Evolutionary conservation across 2,113 vertebrate genomes (phyloP).

Genomic region (Calypte anna): DNA sequence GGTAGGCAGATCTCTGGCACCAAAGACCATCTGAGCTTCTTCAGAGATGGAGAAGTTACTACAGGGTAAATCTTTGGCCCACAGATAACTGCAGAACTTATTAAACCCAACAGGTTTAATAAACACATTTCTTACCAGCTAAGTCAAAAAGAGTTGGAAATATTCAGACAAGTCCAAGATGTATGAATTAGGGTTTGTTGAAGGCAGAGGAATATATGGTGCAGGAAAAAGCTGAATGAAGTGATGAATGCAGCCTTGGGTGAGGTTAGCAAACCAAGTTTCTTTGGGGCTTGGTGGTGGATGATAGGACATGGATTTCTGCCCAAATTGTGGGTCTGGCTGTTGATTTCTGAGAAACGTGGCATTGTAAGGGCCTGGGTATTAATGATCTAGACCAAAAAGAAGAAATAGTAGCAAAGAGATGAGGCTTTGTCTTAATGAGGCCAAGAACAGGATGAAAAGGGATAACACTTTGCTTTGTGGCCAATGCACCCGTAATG

Average conservation of each 20-base stretch:
- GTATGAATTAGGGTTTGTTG: background rate
- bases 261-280: background rate
- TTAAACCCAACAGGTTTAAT: background rate
- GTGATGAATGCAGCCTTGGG: background rate
- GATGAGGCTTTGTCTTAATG: background rate
- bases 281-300: background rate
- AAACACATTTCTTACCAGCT: background rate
- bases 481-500: conserved; percentile 7
- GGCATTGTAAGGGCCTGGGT: background rate
- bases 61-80: background rate
- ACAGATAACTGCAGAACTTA: background rate
- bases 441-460: conserved; percentile 14
- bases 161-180: background rate
- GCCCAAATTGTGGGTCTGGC: background rate
- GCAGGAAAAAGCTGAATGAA: background rate
- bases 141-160: background rate
- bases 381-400: conserved; percentile 5
- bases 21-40: background rate
- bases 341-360: background rate
- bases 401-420: background rate
- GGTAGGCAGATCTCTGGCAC: background rate
- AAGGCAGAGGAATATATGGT: background rate
- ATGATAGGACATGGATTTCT: background rate
- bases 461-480: background rate
- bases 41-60: background rate